phyloP scores from a whole-genome alignment of 2,113 vertebrate genomes.

The human (Homo sapiens) region DNA sequence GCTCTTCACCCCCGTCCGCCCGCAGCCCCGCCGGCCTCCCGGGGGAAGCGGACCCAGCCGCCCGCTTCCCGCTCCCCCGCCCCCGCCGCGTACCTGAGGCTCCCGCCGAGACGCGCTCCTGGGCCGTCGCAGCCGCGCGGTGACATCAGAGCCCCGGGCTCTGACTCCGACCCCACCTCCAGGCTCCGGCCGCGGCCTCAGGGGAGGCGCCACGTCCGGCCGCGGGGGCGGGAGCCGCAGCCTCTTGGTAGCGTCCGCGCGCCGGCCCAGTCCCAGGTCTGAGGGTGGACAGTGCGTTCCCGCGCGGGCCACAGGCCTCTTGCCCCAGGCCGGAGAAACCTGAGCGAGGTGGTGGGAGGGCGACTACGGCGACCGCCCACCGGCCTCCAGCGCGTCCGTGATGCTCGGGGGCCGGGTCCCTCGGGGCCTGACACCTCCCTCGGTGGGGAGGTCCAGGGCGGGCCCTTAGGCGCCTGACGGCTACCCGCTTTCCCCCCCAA shows the following conservation, averaged over 20 bases:
- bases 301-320: background rate
- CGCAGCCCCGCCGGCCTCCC: background rate
- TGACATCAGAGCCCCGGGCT: slow-evolving; percentile 59
- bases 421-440: background rate
- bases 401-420: background rate
- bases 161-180: slow-evolving; percentile 65
- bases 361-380: accelerated
- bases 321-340: background rate
- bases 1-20: too few relatives aligned
- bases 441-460: background rate
- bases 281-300: background rate
- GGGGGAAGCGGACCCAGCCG: background rate
- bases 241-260: background rate
- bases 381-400: too few relatives aligned
- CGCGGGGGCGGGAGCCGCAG: slow-evolving; percentile 40
- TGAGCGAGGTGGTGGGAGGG: background rate
- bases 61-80: too few relatives aligned
- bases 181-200: background rate
- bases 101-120: background rate
- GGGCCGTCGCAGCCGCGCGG: background rate
- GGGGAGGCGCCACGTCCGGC: slow-evolving; percentile 63
- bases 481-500: background rate
- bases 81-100: slow-evolving; percentile 24
- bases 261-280: background rate
- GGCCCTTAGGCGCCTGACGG: background rate